Evolutionary conservation across 2,113 vertebrate genomes (phyloP), one percentile per base, ranked within the genome.

Genomic region (Galemys pyrenaicus): DNA sequence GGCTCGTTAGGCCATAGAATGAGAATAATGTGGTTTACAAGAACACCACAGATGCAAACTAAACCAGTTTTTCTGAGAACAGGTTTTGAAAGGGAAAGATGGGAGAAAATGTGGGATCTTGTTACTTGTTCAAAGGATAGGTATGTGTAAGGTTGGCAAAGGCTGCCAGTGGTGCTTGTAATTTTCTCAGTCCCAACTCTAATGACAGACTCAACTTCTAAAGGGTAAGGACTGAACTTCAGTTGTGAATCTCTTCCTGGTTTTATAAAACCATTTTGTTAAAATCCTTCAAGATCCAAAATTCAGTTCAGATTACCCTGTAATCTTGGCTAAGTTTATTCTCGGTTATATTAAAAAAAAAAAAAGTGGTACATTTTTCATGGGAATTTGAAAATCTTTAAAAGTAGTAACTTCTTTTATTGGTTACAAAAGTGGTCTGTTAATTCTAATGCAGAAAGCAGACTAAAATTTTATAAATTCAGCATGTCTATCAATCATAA

Each of bases 361-460:
- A 75, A 70, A 85, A 65, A 30, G 5, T 65, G 37, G 15, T 56
- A 37, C 6, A 7, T 26, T 91, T 87, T 83, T 35, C 5, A 6
- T 62, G 12, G 26, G 67, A 67, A 68, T 84, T 87, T 35, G 79
- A 92, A 83, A 51, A 37, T 56, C 39, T 46, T 87, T 49, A 89
- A 49, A 54, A 68, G 60, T 71, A 75, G 75, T 71, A 64, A 70
- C 13, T 65, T 90, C 13, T 79, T 86, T 93, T 91, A 46, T 49
- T 92, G 46, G 16, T 64, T 88, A 44, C 19, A 67, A 85, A 91
- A 81, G n/a, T 65, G 77, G 51, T 79, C 39, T 75, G 22, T 85
- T 94, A 83, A 85, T 91, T 85, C 35, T 68, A 86, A 93, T 81
- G 78, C 37, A 58, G 46, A 85, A 94, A 73, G 70, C 35, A 86